phyloP scores from a whole-genome alignment of 2,888 invertebrate genomes.

The Oxyteleia sp. region DNA sequence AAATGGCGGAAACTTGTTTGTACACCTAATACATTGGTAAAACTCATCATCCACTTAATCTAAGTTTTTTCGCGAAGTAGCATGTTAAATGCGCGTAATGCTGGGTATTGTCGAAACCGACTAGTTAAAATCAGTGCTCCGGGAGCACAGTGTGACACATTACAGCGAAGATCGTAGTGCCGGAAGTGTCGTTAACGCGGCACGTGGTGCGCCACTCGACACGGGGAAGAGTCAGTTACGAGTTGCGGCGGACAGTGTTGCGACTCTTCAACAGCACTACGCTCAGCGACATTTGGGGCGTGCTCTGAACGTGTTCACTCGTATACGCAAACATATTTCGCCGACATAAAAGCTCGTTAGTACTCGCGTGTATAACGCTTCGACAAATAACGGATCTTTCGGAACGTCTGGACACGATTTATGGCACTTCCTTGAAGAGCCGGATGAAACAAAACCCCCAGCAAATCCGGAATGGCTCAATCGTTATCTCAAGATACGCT shows the following conservation, averaged over 20 bases:
- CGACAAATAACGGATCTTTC: conserved; percentile 78
- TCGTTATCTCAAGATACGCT: conserved; percentile 72
- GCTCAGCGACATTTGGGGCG: conserved; percentile 79
- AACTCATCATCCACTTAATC: no score
- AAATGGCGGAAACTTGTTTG: no score
- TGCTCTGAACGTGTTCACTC: conserved; percentile 75
- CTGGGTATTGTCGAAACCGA: conserved; percentile 39
- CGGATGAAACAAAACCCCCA: conserved; percentile 78
- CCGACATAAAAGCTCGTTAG: conserved; percentile 77
- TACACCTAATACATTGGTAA: no score
- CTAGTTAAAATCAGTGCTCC: conserved; percentile 29
- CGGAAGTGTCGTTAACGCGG: conserved; percentile 75
- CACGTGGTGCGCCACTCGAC: conserved; percentile 75
- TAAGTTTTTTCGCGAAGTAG: conserved; percentile 2
- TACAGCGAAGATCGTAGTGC: conserved; percentile 32
- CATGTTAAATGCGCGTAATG: conserved; percentile 11
- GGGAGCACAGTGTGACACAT: conserved; percentile 39
- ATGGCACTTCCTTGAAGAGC: conserved; percentile 78
- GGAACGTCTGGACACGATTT: conserved; percentile 75
- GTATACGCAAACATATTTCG: conserved; percentile 76
- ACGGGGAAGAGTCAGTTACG: conserved; percentile 59
- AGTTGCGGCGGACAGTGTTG: conserved; percentile 74
- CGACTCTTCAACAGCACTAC: conserved; percentile 73
- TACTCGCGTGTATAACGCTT: conserved; percentile 73
- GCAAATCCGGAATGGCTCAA: conserved; percentile 67